Base-by-base conservation (phyloP, 1,140 invertebrate genomes). In the Habropoda laboriosa region DNA sequence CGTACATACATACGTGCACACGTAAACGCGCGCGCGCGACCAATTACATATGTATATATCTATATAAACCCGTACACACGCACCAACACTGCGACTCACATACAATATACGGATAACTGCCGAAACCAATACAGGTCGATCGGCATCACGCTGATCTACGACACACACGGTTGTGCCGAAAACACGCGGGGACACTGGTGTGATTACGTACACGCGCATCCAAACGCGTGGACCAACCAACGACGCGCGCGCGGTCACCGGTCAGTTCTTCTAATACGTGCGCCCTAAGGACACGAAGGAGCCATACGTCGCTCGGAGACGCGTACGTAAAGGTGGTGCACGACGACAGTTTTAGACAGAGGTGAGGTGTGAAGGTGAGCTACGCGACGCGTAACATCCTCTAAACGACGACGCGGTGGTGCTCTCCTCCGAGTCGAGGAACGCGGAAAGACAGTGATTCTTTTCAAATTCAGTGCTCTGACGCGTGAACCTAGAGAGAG, bases 241-340 rank as follows among this genome's bases (percentile, higher is more conserved):
- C 71, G 32, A 81, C 61, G 73, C 63, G 73, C 55, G 60, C 66
- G 40, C 81, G 76, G 40, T 45, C 53, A 61, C 64, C 74, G 76
- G 78, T 57, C 60, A 16, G 40, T 47, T 45, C 66, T 45, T 80
- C 68, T 70, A 47, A 74, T 74, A 74, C 68, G 51, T 55, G 51
- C 35, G 78, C 40, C 32, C 53, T 76, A 80, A 85, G 83, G 82
- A 85, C 83, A 85, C 83, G 77, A 58, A 76, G 81, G 78, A 76
- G 63, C n/a, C 78, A 80, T 67, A 80, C 81, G 70, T 42, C 57
- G 74, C 74, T 79, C 61, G 72, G 64, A 45, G 24, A 53, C 83
- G 79, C 55, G 55, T 63, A 63, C 73, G 73, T 61, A 51, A 85
- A 85, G 49, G 75, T 81, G 68, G 68, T 81, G 71, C 49, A 32